These are phyloP conservation scores for Mormyrops attenuatus DNA, from an alignment of 2,797 vertebrate genomes.

Conservation along the genomic window DNA sequence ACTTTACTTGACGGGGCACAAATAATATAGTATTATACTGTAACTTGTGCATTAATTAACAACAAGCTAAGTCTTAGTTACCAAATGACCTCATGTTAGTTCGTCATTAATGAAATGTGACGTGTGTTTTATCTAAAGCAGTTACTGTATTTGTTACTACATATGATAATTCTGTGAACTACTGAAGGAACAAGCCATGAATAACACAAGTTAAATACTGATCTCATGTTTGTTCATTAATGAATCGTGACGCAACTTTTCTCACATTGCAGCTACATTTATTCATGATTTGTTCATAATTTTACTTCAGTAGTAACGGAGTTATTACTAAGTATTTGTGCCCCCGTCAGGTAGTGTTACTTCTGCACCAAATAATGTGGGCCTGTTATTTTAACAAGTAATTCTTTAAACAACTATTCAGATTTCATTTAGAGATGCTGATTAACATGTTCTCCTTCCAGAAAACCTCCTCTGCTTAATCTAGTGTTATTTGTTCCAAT, in stretches of 20 bases:
- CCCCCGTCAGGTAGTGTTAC: background rate
- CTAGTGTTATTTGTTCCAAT: conserved; percentile 27
- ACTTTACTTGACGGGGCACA: background rate
- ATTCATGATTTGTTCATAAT: background rate
- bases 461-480: conserved; percentile 36
- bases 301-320: background rate
- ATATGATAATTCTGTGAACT: background rate
- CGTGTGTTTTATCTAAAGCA: background rate
- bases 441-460: conserved; percentile 40
- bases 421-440: conserved; percentile 19
- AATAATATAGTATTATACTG: background rate
- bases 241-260: background rate
- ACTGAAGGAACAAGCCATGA: background rate
- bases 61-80: background rate
- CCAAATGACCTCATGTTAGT: background rate
- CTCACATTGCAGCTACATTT: background rate
- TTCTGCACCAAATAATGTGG: background rate
- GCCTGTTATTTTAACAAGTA: background rate
- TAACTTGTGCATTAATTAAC: background rate
- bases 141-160: background rate
- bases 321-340: background rate
- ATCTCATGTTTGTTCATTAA: background rate
- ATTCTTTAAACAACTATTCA: background rate
- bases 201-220: background rate
- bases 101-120: background rate